These are phyloP conservation scores for Callospermophilus lateralis DNA, from an alignment of 2,113 vertebrate species.

Conservation along the genomic window DNA sequence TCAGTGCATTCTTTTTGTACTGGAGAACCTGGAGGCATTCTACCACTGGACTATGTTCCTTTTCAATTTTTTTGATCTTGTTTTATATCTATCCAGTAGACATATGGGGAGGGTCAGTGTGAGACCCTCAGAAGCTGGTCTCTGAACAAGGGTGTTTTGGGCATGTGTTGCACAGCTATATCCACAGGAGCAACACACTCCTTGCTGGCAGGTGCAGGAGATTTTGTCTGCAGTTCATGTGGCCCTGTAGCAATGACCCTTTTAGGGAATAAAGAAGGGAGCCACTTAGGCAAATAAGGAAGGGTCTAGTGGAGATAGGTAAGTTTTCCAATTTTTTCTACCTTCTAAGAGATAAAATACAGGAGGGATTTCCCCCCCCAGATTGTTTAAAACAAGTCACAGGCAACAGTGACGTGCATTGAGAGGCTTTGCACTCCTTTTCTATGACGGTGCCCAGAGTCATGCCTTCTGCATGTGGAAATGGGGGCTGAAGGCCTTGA, in stretches of 20 bases:
- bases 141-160: background rate
- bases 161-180: accelerated
- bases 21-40: too few species aligned
- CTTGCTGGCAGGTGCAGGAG: background rate
- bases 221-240: background rate
- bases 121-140: background rate
- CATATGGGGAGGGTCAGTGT: background rate
- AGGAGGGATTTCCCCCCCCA: background rate
- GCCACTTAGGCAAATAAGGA: background rate
- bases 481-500: background rate
- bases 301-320: too few species aligned
- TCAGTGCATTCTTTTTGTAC: background rate
- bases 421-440: background rate
- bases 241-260: background rate
- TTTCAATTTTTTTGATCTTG: background rate
- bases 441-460: too few species aligned
- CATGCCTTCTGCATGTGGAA: background rate
- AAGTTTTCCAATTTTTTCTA: background rate
- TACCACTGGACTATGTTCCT: too few species aligned
- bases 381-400: background rate
- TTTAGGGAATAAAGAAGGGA: background rate
- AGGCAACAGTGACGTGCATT: accelerated
- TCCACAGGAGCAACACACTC: accelerated
- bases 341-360: background rate
- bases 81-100: background rate